These are phyloP conservation scores for Corbicula japonica DNA, from an alignment of 2,888 invertebrate species.

Conservation along the genomic window DNA sequence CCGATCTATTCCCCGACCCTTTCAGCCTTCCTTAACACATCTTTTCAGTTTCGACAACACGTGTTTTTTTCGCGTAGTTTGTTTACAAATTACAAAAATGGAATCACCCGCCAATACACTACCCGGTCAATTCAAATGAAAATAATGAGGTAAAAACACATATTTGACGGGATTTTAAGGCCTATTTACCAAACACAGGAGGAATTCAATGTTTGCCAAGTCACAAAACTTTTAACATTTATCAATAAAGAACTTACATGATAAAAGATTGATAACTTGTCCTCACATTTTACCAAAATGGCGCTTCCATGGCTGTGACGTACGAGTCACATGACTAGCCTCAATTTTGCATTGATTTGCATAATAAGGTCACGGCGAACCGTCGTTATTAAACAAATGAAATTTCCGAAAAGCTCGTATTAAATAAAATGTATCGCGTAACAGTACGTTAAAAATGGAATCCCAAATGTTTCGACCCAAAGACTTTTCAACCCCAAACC, in stretches of 20 bases:
- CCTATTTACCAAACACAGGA: too few relatives aligned
- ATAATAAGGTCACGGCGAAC: constrained; percentile 36
- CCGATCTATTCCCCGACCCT: neutral
- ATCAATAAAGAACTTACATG: neutral
- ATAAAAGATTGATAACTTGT: constrained; percentile 7
- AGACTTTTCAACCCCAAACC: too few relatives aligned
- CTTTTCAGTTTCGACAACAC: constrained; percentile 18
- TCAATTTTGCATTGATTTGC: constrained; percentile 70
- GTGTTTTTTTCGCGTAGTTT: constrained; percentile 44
- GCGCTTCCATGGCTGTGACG: constrained; percentile 63
- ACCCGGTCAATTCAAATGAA: too few relatives aligned
- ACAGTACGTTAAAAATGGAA: too few relatives aligned
- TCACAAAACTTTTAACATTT: too few relatives aligned
- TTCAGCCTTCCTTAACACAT: neutral
- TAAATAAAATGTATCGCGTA: too few relatives aligned
- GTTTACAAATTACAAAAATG: constrained; percentile 61
- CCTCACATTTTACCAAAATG: constrained; percentile 50
- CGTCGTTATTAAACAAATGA: too few relatives aligned
- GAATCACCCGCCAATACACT: constrained; percentile 58
- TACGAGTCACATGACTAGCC: constrained; percentile 79
- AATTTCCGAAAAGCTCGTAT: too few relatives aligned
- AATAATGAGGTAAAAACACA: too few relatives aligned
- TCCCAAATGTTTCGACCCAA: too few relatives aligned
- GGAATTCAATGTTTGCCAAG: too few relatives aligned
- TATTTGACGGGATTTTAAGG: too few relatives aligned